Conservation (phyloP, 2,888 invertebrate genomes). For the Drosophila histrio region DNA sequence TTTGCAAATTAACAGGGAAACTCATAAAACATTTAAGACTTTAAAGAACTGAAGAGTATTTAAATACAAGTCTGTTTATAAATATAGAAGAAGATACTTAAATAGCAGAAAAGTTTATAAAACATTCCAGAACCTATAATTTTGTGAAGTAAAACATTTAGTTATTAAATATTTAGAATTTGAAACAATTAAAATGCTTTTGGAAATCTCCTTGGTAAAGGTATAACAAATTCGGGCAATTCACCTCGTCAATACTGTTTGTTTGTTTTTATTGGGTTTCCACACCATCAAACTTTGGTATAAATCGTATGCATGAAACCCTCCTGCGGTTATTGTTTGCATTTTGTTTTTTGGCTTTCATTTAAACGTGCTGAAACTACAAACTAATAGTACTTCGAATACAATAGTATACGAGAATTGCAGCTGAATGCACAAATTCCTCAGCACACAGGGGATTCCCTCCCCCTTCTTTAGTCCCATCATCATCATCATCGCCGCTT, state of each 20-base stretch:
- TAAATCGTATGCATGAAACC: conserved; percentile 59
- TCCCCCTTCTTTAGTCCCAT: not conserved
- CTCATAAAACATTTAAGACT: no score
- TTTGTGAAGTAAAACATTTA: no score
- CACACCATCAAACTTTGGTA: conserved; percentile 67
- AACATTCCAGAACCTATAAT: no score
- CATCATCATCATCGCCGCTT: conserved; percentile 4
- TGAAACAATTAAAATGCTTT: not conserved
- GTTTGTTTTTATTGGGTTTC: conserved; percentile 51
- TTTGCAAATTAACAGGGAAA: no score
- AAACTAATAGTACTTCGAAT: conserved; percentile 24
- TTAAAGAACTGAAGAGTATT: no score
- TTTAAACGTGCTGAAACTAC: conserved; percentile 57
- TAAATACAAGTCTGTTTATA: no score
- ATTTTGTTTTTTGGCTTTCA: conserved; percentile 40
- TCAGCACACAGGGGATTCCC: not conserved
- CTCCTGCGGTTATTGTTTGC: conserved; percentile 21
- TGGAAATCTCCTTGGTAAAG: not conserved
- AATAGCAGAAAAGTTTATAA: no score
- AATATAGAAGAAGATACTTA: no score
- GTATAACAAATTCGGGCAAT: not conserved
- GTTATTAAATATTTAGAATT: not conserved
- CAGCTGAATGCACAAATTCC: conserved; percentile 51
- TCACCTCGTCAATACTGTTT: not conserved
- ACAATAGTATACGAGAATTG: conserved; percentile 32